phyloP scores from a whole-genome alignment of 2,888 invertebrate genomes.

The Caenorhabditis japonica region DNA sequence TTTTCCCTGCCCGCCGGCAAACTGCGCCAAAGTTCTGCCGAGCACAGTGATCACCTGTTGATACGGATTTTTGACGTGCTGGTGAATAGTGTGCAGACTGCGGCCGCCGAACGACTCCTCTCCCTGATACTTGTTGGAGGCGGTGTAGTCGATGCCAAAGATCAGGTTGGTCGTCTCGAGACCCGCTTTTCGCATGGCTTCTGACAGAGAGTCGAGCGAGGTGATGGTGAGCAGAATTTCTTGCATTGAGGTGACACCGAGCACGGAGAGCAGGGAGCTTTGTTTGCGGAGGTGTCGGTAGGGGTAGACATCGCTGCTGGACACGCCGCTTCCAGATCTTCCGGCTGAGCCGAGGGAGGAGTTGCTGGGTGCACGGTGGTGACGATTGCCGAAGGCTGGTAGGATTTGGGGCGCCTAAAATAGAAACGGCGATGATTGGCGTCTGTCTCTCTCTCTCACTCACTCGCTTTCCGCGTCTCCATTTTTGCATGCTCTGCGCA shows the following conservation, averaged over 20 bases:
- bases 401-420: slow-evolving; percentile 60
- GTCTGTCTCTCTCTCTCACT: no score
- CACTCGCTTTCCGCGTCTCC: no score
- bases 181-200: slow-evolving; percentile 79
- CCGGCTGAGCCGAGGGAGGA: slow-evolving; percentile 51
- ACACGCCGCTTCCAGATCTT: slow-evolving; percentile 37
- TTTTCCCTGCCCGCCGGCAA: slow-evolving; percentile 78
- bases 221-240: slow-evolving; percentile 74
- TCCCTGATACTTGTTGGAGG: slow-evolving; percentile 81
- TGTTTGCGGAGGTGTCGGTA: slow-evolving; percentile 64
- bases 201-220: slow-evolving; percentile 76
- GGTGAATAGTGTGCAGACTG: slow-evolving; percentile 77
- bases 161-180: slow-evolving; percentile 79
- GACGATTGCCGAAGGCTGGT: slow-evolving; percentile 54
- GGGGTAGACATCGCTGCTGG: slow-evolving; percentile 59
- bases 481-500: no score
- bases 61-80: slow-evolving; percentile 78
- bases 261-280: slow-evolving; percentile 64
- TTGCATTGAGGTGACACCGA: slow-evolving; percentile 74
- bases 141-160: slow-evolving; percentile 81
- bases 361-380: slow-evolving; percentile 48
- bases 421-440: no score
- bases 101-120: slow-evolving; percentile 79
- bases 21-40: slow-evolving; percentile 79
- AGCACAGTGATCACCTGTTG: slow-evolving; percentile 79